Conservation (phyloP, 2,113 vertebrate genomes). For the Acanthochromis polyacanthus region DNA sequence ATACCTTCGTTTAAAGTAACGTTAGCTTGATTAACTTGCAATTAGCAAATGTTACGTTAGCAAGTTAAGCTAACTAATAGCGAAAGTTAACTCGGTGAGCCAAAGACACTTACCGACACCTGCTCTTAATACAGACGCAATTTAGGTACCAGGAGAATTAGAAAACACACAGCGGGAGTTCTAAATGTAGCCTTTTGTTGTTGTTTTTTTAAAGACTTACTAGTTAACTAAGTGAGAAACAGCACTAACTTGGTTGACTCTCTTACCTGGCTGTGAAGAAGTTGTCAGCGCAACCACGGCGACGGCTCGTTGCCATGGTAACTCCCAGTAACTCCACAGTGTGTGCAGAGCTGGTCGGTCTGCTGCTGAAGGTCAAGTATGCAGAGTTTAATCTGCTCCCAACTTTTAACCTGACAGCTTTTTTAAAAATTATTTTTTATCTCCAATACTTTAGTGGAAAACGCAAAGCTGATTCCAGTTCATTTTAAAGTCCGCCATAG, state of each 20-base stretch:
- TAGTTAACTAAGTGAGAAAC: not conserved
- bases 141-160: not conserved
- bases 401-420: not conserved
- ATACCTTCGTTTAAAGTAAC: too few species aligned
- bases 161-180: accelerated
- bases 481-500: not conserved
- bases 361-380: conserved; percentile 29
- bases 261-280: conserved; percentile 56
- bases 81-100: not conserved
- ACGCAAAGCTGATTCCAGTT: not conserved
- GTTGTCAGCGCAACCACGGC: conserved; percentile 45
- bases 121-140: not conserved
- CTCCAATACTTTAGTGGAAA: not conserved
- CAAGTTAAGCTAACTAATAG: not conserved
- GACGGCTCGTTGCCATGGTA: conserved; percentile 32
- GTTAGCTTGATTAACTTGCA: too few species aligned
- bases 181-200: too few species aligned
- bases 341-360: not conserved
- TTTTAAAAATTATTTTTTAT: too few species aligned
- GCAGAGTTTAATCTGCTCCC: too few species aligned
- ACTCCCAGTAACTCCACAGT: not conserved
- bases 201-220: not conserved
- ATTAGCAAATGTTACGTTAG: not conserved
- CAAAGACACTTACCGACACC: not conserved
- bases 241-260: not conserved